Base-by-base conservation (phyloP, 30 jellyfish, hydroid and myxozoan species). In the Sanderia malayensis region DNA sequence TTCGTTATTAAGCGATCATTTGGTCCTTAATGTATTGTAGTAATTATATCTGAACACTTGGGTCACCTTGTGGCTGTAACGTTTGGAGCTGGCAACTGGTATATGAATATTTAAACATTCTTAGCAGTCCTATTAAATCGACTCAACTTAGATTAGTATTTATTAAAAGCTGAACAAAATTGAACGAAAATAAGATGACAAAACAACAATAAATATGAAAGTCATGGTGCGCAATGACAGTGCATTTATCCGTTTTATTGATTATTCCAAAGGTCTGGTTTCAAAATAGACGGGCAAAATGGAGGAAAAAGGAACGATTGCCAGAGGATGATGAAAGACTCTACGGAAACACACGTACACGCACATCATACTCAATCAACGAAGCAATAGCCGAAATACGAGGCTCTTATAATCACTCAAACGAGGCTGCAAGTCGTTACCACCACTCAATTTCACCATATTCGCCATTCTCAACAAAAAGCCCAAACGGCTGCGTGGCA, bases 211-310 rank as follows among this genome's bases (percentile, higher is more conserved):
- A 41, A 15, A 6, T 15, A 41, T 8, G 15, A 15, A 41, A 41
- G 55, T 41, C 15, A 41, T 8, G 11, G 11, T 41, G 55, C 8
- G 55, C 55, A 8, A 41, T 6, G 55, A 8, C 69, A 23, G 19
- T 29, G 28, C 27, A 2, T 37, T 59, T 78, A 1, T 45, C 4
- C 17, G 20, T 29, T 0, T 44, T n/a, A n/a, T n/a, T n/a, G n/a
- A n/a, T 47, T 26, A 41, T 41, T 41, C 55, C 8, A 4, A 1
- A 83, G 95, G 95, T 83, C 2, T 83, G 95, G 95, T 83, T 83
- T 53, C 95, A 83, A 58, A 83, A 83, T 74, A 70, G 95, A 63
- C 63, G 95, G 20, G 95, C 95, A 31, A 83, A 83, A 74, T 83
- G 95, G 95, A 49, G 95, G 61, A 83, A 83, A 60, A 73, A 73